These are phyloP conservation scores for Ceratina japonica DNA, from an alignment of 1,140 invertebrate species.

Conservation along the genomic window DNA sequence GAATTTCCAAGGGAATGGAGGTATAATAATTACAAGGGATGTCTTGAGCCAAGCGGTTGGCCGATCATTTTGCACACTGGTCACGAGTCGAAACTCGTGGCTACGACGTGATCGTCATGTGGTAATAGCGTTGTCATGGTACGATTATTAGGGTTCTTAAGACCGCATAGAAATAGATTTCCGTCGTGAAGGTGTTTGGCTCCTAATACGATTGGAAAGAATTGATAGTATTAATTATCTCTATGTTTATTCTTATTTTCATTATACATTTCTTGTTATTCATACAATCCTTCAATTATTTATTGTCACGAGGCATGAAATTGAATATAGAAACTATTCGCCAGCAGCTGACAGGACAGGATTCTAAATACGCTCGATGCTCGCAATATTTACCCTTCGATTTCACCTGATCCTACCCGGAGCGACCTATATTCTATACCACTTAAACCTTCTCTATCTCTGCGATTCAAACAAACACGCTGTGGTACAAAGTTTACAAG, in stretches of 20 bases:
- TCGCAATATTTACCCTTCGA: too few species aligned
- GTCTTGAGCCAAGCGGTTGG: neutral
- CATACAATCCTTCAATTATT: too few species aligned
- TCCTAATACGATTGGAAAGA: neutral
- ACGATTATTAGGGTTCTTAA: constrained; percentile 6
- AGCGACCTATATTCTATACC: too few species aligned
- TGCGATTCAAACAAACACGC: too few species aligned
- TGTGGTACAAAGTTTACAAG: too few species aligned
- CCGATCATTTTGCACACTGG: neutral
- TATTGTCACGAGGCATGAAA: too few species aligned
- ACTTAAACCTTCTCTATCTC: too few species aligned
- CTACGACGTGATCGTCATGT: constrained; percentile 8
- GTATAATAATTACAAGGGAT: constrained; percentile 32
- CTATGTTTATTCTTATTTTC: neutral
- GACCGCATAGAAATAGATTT: neutral
- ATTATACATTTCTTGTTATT: neutral
- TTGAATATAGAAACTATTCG: too few species aligned
- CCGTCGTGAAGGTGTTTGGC: neutral
- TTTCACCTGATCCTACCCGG: too few species aligned
- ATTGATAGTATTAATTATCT: neutral
- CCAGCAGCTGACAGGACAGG: too few species aligned
- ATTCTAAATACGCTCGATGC: too few species aligned
- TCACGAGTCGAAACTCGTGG: constrained; percentile 17
- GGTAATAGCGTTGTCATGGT: neutral
- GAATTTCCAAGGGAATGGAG: neutral